Evolutionary conservation across 92 coral and sea anemone genomes (phyloP), one percentile per base, ranked within the genome.

Genomic region (Siderastrea radians): DNA sequence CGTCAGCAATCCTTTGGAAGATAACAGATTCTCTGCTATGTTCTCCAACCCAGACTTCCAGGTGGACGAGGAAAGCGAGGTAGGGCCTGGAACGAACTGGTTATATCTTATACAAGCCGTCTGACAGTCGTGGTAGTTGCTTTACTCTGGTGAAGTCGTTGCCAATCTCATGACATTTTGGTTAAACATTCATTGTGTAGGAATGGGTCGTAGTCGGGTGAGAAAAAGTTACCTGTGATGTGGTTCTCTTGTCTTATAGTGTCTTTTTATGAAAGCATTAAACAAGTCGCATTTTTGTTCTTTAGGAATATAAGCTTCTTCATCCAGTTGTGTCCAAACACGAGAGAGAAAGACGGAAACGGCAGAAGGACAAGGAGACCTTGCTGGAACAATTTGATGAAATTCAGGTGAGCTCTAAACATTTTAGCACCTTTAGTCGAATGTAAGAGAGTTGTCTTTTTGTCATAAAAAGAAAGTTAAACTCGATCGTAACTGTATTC

Each of bases 31-130:
- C 82, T 98, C 99, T n/a, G 98, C 99, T 55, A 90, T 97, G 92
- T 97, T 97, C 82, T 88, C 94, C 74, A 95, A 97, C 84, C 98
- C 99, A 65, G 99, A 97, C 90, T 97, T 97, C 91, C 98, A 97
- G 86, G 99, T 97, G 45, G 93, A 97, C 80, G 96, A 97, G 58
- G 93, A 87, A 80, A 97, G 99, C 78, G 94, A 97, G 99, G 99
- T 97, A 65, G 26, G 88, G 67, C n/a, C 62, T 68, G 65, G 13
- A 4, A 45, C 82, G 52, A 77, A 3, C 6, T 46, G 8, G 12
- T 43, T 72, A 51, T 12, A 16, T 17, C 5, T 1, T 1, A 16
- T 6, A 13, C 16, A 61, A 61, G 66, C 16, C n/a, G 3, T 16
- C 0, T 61, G 5, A 13, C 3, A 26, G 38, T 26, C 38, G 38